A percentile compares a stretch with the other conserved stretches of the same genome.
phyloP scores from a whole-genome alignment of 2,888 invertebrate genomes.

The Synanthedon vespiformis region DNA sequence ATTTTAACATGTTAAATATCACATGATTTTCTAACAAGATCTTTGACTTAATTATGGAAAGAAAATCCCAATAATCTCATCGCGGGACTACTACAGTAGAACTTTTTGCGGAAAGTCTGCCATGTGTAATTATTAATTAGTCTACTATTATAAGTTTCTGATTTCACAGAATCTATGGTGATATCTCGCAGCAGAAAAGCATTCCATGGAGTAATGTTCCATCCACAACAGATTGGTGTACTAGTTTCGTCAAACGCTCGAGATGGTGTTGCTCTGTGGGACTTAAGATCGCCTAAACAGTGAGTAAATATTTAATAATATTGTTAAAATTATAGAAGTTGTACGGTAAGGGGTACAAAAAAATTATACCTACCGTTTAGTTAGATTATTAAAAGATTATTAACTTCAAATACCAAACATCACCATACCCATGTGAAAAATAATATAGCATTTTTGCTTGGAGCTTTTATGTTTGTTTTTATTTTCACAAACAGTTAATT shows the following conservation, averaged over 20 bases:
- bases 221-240: slow-evolving; percentile 84
- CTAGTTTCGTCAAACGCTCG: slow-evolving; percentile 91
- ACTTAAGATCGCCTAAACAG: slow-evolving; percentile 85
- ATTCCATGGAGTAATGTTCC: slow-evolving; percentile 96
- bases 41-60: neutral
- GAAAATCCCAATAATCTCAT: neutral
- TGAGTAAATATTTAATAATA: slow-evolving; percentile 50
- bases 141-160: neutral
- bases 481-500: too few relatives aligned
- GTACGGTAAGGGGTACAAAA: too few relatives aligned
- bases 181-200: slow-evolving; percentile 68
- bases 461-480: too few relatives aligned
- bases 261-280: slow-evolving; percentile 92
- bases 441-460: too few relatives aligned
- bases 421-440: too few relatives aligned
- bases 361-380: too few relatives aligned
- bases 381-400: too few relatives aligned
- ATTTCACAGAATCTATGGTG: slow-evolving; percentile 72
- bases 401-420: too few relatives aligned
- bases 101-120: neutral
- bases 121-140: neutral
- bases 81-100: too few relatives aligned
- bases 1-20: too few relatives aligned
- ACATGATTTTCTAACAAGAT: too few relatives aligned
- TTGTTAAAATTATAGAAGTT: too few relatives aligned